Evolutionary conservation across 2,113 vertebrate genomes (phyloP), one percentile per base, ranked within the genome.

Genomic region (Propithecus coquereli): DNA sequence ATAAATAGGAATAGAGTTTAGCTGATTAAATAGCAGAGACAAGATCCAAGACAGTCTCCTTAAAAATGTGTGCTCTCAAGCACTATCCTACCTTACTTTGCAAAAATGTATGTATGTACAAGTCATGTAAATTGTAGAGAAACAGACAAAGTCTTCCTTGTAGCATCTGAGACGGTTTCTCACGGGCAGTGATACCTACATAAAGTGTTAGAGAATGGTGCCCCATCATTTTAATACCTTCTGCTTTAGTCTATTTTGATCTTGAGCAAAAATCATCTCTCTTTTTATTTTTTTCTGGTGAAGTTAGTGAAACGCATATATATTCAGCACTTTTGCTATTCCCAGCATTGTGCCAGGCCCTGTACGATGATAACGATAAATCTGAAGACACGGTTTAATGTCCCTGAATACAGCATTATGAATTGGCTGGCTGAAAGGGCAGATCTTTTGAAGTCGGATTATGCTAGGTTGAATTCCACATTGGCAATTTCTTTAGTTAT

Each of bases 171-270:
- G n/a, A 74, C 1, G 3, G 0, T 37, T 87, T 43, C 20, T 40
- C 20, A 17, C 11, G 27, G 1, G 30, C 66, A 3, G 20, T 7
- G 5, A 34, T 54, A 10, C 0, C n/a, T 70, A 13, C 1, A 12
- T 1, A 59, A 18, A 50, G 40, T 61, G 30, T 61, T 45, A 47
- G 16, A 65, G 1, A 30, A 54, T 52, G n/a, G 23, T 9, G 2
- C 3, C 2, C 4, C 20, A 25, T 61, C 3, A 3, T 57, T 88
- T 94, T 76, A 82, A 16, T 9, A 3, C n/a, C 2, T 61, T 92
- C 34, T 73, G 2, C 71, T 18, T 65, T 73, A 76, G 71, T 68
- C 27, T 87, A 37, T 70, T 92, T 83, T 66, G 50, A 8, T 68
- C 6, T 93, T 52, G 6, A 86, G n/a, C 0, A 66, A 87, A 71